phyloP scores from a whole-genome alignment of 92 coral and sea anemone genomes.

The Siderastrea radians region DNA sequence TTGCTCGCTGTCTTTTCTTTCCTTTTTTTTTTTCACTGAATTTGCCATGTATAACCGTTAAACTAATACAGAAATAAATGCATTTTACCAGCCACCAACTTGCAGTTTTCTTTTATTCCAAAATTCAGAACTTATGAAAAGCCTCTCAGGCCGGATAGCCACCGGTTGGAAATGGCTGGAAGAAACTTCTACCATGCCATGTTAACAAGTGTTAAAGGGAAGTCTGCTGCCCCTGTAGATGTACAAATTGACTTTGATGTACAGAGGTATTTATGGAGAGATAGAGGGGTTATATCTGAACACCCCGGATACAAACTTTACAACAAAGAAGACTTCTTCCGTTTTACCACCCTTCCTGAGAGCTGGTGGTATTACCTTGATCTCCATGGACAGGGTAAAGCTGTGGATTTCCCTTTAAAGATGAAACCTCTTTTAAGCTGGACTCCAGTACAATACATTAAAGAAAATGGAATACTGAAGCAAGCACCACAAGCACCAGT shows the following conservation, averaged over 20 bases:
- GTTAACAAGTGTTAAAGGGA: slow-evolving; percentile 49
- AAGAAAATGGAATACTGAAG: slow-evolving; percentile 32
- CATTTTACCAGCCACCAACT: slow-evolving; percentile 25
- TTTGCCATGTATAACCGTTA: slow-evolving; percentile 18
- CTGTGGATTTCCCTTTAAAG: slow-evolving; percentile 66
- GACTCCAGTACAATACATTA: slow-evolving; percentile 30
- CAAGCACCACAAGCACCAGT: slow-evolving; percentile 57
- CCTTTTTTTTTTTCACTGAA: slow-evolving; percentile 13
- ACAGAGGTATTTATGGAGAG: slow-evolving; percentile 50
- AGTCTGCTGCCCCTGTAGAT: slow-evolving; percentile 41
- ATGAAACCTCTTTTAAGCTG: slow-evolving; percentile 52
- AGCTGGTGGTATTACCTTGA: slow-evolving; percentile 68
- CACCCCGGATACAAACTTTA: slow-evolving; percentile 72
- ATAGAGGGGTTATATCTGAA: slow-evolving; percentile 56
- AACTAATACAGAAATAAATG: slow-evolving; percentile 21
- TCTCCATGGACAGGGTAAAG: slow-evolving; percentile 56
- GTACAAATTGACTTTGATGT: slow-evolving; percentile 67
- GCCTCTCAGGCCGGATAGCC: slow-evolving; percentile 50
- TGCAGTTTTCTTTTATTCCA: slow-evolving; percentile 27
- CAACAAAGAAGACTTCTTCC: slow-evolving; percentile 55
- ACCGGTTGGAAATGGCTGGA: slow-evolving; percentile 59
- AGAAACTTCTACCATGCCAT: slow-evolving; percentile 57
- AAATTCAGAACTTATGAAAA: slow-evolving; percentile 62
- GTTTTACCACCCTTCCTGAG: slow-evolving; percentile 58
- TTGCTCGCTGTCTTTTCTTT: slow-evolving; percentile 8